phyloP scores from a whole-genome alignment of 2,888 invertebrate genomes.

The Eilema depressum region DNA sequence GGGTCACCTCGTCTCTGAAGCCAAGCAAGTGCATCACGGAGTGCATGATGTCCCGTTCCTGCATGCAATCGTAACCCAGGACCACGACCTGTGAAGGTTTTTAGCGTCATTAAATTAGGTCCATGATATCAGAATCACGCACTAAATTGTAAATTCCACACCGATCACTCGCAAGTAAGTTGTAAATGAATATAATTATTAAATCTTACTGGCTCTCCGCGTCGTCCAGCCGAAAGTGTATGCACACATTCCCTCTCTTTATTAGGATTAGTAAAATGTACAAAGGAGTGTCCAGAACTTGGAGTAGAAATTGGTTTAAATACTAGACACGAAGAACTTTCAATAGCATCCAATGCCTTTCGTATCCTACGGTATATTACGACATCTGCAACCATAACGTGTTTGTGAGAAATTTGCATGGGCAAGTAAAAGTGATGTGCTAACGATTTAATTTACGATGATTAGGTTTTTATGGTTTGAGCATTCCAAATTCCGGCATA shows the following conservation, averaged over 20 bases:
- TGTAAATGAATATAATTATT: background rate
- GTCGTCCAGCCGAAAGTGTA: slow-evolving; percentile 32
- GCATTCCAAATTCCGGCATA: too few relatives aligned
- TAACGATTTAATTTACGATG: too few relatives aligned
- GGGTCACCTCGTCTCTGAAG: slow-evolving; percentile 72
- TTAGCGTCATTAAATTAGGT: too few relatives aligned
- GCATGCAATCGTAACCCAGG: slow-evolving; percentile 72
- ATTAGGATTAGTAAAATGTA: slow-evolving; percentile 66
- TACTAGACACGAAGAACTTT: slow-evolving; percentile 64
- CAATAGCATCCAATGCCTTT: slow-evolving; percentile 58
- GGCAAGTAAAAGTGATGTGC: background rate
- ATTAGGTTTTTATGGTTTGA: too few relatives aligned
- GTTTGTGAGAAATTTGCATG: background rate
- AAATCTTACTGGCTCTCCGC: slow-evolving; percentile 63
- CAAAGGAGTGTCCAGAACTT: slow-evolving; percentile 49
- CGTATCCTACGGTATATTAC: slow-evolving; percentile 55
- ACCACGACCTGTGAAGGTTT: slow-evolving; percentile 55
- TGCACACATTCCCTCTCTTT: slow-evolving; percentile 65
- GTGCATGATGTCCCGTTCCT: slow-evolving; percentile 62
- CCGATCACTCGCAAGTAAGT: too few relatives aligned
- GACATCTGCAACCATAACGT: slow-evolving; percentile 49
- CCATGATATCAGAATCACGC: too few relatives aligned
- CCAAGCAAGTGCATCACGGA: slow-evolving; percentile 71
- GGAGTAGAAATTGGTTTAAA: slow-evolving; percentile 47
- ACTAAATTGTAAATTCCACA: too few relatives aligned